phyloP scores from a whole-genome alignment of 2,888 invertebrate species.

The Drosophila bunnanda region DNA sequence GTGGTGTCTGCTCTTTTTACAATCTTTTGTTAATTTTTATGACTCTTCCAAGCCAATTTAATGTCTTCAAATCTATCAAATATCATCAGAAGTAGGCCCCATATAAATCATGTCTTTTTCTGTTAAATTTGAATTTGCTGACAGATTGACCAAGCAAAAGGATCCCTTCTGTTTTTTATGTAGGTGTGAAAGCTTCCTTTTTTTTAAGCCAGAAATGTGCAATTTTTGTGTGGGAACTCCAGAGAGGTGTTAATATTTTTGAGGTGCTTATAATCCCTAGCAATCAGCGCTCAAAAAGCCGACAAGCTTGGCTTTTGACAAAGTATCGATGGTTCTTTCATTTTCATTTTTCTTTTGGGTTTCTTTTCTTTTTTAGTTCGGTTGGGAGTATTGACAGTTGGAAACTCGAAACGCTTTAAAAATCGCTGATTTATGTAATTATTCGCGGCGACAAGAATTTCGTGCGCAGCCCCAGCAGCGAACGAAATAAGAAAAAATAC shows the following conservation, averaged over 20 bases:
- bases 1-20: not conserved
- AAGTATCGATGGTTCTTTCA: constrained; percentile 8
- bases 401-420: constrained; percentile 80
- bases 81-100: not conserved
- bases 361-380: not conserved
- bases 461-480: constrained; percentile 52
- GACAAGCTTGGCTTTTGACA: constrained; percentile 54
- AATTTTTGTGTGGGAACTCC: constrained; percentile 51
- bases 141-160: constrained; percentile 36
- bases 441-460: constrained; percentile 79
- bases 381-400: constrained; percentile 71
- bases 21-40: not conserved
- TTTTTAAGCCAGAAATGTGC: constrained; percentile 19
- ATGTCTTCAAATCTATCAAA: constrained; percentile 56
- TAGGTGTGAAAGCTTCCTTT: constrained; percentile 27
- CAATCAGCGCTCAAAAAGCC: constrained; percentile 66
- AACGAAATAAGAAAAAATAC: constrained; percentile 16
- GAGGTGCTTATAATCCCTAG: constrained; percentile 57
- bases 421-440: constrained; percentile 82
- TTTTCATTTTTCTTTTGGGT: not conserved
- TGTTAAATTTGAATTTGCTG: constrained; percentile 36
- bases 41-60: constrained; percentile 5
- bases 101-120: constrained; percentile 31
- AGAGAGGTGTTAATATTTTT: constrained; percentile 46
- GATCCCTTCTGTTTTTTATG: not conserved